A percentile compares a stretch with the other conserved stretches of the same genome.
phyloP scores from a whole-genome alignment of 2,797 vertebrate genomes.

The Lepidocolaptes lacrymiger region DNA sequence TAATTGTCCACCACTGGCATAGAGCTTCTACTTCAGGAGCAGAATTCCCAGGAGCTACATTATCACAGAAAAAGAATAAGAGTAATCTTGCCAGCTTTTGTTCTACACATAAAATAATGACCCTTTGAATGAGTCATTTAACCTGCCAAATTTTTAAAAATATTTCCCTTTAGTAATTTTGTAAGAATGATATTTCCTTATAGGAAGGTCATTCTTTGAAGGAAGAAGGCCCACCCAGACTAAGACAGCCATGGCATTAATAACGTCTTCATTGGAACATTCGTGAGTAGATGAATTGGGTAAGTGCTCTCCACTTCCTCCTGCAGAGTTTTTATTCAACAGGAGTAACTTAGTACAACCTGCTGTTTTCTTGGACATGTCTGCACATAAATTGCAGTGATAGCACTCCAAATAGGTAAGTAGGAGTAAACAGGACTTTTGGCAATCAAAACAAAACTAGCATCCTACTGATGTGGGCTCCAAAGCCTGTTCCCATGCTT shows the following conservation, averaged over 20 bases:
- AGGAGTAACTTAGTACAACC: neutral
- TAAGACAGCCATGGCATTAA: neutral
- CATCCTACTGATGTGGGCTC: neutral
- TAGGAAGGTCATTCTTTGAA: constrained; percentile 21
- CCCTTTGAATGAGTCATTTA: neutral
- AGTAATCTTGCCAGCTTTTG: constrained; percentile 9
- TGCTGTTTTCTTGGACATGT: neutral
- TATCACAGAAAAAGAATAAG: neutral
- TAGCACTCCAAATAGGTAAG: neutral
- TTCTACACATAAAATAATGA: neutral
- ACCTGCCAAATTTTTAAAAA: neutral
- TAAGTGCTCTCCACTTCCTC: neutral
- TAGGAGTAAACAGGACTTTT: neutral
- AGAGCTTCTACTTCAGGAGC: neutral
- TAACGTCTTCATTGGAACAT: neutral
- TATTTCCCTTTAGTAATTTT: neutral
- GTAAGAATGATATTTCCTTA: constrained; percentile 24
- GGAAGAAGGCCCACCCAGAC: constrained; percentile 2
- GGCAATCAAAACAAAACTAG: neutral
- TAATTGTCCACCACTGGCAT: neutral
- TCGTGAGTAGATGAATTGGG: neutral
- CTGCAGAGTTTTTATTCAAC: neutral
- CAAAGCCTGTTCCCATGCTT: neutral
- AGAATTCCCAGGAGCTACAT: neutral
- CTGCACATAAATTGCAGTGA: neutral